Conservation (phyloP, 2,113 vertebrate species). For the Pterocles orientalis region DNA sequence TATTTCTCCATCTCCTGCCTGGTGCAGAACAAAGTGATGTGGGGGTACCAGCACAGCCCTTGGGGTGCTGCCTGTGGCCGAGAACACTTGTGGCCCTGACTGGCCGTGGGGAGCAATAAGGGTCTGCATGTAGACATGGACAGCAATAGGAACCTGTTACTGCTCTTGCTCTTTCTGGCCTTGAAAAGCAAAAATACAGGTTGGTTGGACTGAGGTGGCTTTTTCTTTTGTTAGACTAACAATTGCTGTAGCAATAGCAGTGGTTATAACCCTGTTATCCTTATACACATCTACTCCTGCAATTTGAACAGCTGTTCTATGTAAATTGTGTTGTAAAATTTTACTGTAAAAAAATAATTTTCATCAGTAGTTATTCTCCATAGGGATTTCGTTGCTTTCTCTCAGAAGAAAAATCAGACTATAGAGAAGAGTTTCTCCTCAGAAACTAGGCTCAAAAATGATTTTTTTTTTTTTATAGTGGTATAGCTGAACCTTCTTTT, state of each 20-base stretch:
- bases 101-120: too few relatives aligned
- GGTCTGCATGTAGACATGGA: not conserved
- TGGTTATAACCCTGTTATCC: not conserved
- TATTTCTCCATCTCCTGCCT: not conserved
- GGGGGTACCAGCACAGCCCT: not conserved
- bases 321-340: not conserved
- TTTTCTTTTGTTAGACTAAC: not conserved
- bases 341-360: not conserved
- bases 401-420: not conserved
- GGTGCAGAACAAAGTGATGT: not conserved
- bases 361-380: not conserved
- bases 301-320: not conserved
- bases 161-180: not conserved
- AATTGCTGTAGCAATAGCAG: not conserved
- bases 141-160: accelerated
- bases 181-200: not conserved
- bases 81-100: not conserved
- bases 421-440: not conserved
- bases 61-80: not conserved
- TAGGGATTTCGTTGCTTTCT: not conserved
- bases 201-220: not conserved
- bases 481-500: not conserved
- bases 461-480: not conserved
- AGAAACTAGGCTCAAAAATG: not conserved
- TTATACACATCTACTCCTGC: not conserved